Percentiles rank a stretch among this genome's conserved stretches.
These are phyloP conservation scores for Scrobipalpa costella DNA, from an alignment of 2,888 invertebrate species.

Conservation along the genomic window DNA sequence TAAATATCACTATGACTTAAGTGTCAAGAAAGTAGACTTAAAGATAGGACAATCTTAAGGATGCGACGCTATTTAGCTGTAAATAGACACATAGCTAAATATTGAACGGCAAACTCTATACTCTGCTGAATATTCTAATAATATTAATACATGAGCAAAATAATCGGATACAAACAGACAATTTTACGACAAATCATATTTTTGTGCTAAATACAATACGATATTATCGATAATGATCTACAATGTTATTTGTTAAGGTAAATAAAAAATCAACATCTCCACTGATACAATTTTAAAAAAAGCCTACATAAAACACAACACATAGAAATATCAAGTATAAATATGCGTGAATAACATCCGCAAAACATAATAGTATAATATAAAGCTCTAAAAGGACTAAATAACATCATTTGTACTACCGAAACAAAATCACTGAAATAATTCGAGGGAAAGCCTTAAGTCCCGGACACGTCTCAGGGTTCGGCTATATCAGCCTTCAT, in stretches of 20 bases:
- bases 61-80: constrained; percentile 40
- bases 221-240: constrained; percentile 35
- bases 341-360: constrained; percentile 26
- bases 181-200: constrained; percentile 19
- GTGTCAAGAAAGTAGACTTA: constrained; percentile 67
- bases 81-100: constrained; percentile 53
- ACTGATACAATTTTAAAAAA: constrained; percentile 28
- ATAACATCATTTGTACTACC: constrained; percentile 71
- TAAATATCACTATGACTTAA: constrained; percentile 73
- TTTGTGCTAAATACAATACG: constrained; percentile 36
- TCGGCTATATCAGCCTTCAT: constrained; percentile 9
- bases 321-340: constrained; percentile 26
- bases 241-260: constrained; percentile 28
- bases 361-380: constrained; percentile 31
- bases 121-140: constrained; percentile 22
- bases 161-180: constrained; percentile 22
- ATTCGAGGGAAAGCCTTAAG: constrained; percentile 46
- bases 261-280: constrained; percentile 22
- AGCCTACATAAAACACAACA: constrained; percentile 29
- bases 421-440: constrained; percentile 54
- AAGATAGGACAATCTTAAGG: constrained; percentile 62
- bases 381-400: constrained; percentile 65
- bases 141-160: constrained; percentile 23
- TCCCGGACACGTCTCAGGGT: constrained; percentile 38
- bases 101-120: constrained; percentile 25